Percentiles rank a stretch among this genome's conserved stretches.
Conservation (phyloP, 2,888 invertebrate genomes). For the Polymixis flavicincta region DNA sequence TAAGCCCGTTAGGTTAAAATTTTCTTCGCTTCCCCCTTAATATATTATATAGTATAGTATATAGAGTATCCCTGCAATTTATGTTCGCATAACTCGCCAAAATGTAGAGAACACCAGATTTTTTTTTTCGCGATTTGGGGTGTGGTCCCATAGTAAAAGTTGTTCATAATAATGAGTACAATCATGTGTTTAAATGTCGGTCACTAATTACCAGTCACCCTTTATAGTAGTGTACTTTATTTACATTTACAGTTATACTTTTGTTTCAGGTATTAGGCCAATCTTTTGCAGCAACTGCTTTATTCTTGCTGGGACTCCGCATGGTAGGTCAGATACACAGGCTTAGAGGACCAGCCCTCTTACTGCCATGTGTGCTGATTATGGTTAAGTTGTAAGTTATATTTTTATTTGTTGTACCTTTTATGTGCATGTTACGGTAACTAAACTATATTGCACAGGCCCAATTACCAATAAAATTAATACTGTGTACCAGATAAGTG, state of each 20-base stretch:
- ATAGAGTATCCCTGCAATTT: too few relatives aligned
- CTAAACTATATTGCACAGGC: constrained; percentile 6
- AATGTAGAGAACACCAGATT: too few relatives aligned
- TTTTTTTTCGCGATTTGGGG: too few relatives aligned
- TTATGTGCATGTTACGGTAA: neutral
- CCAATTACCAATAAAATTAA: constrained; percentile 18
- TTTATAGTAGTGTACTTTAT: neutral
- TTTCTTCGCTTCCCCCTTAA: neutral
- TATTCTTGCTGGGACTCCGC: constrained; percentile 97
- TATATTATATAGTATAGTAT: too few relatives aligned
- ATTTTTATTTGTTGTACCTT: neutral
- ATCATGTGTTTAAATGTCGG: too few relatives aligned
- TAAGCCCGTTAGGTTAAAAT: too few relatives aligned
- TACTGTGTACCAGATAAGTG: constrained; percentile 1
- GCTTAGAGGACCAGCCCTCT: constrained; percentile 94
- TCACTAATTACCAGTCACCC: too few relatives aligned
- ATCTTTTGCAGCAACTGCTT: constrained; percentile 97
- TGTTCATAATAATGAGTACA: too few relatives aligned
- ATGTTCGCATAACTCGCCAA: too few relatives aligned
- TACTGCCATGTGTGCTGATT: constrained; percentile 96
- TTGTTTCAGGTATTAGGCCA: constrained; percentile 93
- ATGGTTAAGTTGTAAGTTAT: constrained; percentile 95
- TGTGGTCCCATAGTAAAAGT: too few relatives aligned
- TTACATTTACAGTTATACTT: neutral
- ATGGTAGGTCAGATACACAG: constrained; percentile 97